Percentiles rank a stretch among this genome's conserved stretches.
These are phyloP conservation scores for Illadopsis cleaveri DNA, from an alignment of 2,113 vertebrate genomes.

Conservation along the genomic window DNA sequence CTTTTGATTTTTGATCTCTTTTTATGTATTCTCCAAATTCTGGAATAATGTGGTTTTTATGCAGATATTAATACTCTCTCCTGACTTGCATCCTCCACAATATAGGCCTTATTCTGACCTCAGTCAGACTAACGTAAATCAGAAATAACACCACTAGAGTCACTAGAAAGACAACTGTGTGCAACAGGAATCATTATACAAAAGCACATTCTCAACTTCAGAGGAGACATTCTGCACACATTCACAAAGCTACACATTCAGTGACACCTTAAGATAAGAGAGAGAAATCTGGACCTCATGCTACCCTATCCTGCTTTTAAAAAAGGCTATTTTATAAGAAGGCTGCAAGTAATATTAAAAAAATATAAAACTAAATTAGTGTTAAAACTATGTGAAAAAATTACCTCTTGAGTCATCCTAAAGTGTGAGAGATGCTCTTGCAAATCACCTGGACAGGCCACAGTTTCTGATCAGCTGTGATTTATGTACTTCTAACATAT, in stretches of 20 bases:
- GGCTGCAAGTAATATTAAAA: not conserved
- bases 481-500: not conserved
- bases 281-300: not conserved
- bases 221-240: not conserved
- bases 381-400: not conserved
- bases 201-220: not conserved
- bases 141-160: not conserved
- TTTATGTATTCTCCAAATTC: not conserved
- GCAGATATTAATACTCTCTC: not conserved
- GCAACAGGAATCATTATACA: not conserved
- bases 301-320: not conserved
- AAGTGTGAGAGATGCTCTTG: not conserved
- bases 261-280: not conserved
- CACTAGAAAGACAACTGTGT: not conserved
- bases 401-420: not conserved
- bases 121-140: not conserved
- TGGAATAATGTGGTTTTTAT: not conserved
- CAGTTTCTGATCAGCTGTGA: not conserved
- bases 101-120: not conserved
- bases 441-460: not conserved
- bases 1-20: not conserved
- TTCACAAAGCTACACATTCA: not conserved
- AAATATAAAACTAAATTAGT: not conserved
- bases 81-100: not conserved
- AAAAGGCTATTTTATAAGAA: not conserved